Conservation (phyloP, 1,140 invertebrate species). For the Macrocentrus cingulum region DNA sequence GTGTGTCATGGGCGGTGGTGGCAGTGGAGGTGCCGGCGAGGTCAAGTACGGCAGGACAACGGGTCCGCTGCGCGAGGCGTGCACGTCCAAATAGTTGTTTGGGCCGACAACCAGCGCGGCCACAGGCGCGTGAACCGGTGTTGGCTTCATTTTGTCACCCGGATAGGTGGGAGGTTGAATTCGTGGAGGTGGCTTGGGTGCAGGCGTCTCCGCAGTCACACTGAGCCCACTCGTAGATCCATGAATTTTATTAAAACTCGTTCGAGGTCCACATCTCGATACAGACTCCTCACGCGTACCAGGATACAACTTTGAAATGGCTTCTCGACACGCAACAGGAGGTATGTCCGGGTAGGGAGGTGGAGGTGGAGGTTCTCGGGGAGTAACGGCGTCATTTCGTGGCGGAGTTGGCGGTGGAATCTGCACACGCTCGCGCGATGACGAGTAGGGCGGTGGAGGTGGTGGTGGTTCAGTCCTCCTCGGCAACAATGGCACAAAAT, state of each 20-base stretch:
- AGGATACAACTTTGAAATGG: constrained; percentile 34
- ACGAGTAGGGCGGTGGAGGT: constrained; percentile 47
- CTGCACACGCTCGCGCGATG: constrained; percentile 46
- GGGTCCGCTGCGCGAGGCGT: constrained; percentile 63
- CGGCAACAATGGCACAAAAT: constrained; percentile 47
- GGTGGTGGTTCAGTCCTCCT: constrained; percentile 45
- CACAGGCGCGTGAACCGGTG: constrained; percentile 54
- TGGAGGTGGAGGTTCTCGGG: constrained; percentile 56
- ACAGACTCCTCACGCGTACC: constrained; percentile 19
- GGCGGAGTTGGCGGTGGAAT: constrained; percentile 56
- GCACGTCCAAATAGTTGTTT: constrained; percentile 71
- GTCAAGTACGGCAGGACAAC: constrained; percentile 66
- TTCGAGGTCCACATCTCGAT: background rate
- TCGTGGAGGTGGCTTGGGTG: constrained; percentile 51
- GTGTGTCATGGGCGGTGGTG: constrained; percentile 61
- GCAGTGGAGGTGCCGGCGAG: constrained; percentile 58
- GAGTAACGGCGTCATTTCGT: constrained; percentile 51
- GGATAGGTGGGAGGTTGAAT: constrained; percentile 57
- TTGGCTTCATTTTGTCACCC: constrained; percentile 61
- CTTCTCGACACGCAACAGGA: constrained; percentile 39
- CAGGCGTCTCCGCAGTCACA: constrained; percentile 22
- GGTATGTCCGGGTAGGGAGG: constrained; percentile 63
- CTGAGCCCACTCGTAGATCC: background rate
- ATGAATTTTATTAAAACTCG: background rate
- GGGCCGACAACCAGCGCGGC: constrained; percentile 63